A percentile compares a stretch with the other conserved stretches of the same genome.
Conservation (phyloP, 2,888 invertebrate species). For the Apomyelois bistriatella region DNA sequence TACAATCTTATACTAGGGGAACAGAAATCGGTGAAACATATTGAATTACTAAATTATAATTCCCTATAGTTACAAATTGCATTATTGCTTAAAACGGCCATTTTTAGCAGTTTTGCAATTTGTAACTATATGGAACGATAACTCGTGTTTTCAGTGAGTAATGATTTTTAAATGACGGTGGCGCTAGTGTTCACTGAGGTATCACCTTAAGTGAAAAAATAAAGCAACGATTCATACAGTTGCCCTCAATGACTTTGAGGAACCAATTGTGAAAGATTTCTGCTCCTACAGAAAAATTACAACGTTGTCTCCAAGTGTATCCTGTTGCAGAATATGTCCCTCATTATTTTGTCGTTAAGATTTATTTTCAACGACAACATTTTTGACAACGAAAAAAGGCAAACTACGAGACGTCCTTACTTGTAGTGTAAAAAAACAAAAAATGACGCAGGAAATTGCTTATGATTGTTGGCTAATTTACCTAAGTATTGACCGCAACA, state of each 20-base stretch:
- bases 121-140: no score
- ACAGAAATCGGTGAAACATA: no score
- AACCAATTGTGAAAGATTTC: slow-evolving; percentile 47
- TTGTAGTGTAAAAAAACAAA: not conserved
- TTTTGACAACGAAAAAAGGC: slow-evolving; percentile 10
- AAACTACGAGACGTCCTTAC: slow-evolving; percentile 7
- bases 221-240: slow-evolving; percentile 18
- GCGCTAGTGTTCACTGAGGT: no score
- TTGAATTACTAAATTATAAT: no score
- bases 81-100: no score
- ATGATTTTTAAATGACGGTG: no score
- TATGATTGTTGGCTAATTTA: not conserved
- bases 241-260: slow-evolving; percentile 32
- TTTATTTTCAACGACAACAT: slow-evolving; percentile 33
- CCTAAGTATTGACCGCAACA: not conserved
- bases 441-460: not conserved
- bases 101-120: no score
- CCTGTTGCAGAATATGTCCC: slow-evolving; percentile 33
- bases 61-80: no score
- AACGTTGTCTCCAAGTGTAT: slow-evolving; percentile 35
- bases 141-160: no score
- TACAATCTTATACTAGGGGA: no score
- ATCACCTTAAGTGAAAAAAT: not conserved
- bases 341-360: slow-evolving; percentile 61
- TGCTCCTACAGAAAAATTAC: slow-evolving; percentile 35